phyloP scores from a whole-genome alignment of 2,888 invertebrate genomes.

The Strigamia transsilvanica region DNA sequence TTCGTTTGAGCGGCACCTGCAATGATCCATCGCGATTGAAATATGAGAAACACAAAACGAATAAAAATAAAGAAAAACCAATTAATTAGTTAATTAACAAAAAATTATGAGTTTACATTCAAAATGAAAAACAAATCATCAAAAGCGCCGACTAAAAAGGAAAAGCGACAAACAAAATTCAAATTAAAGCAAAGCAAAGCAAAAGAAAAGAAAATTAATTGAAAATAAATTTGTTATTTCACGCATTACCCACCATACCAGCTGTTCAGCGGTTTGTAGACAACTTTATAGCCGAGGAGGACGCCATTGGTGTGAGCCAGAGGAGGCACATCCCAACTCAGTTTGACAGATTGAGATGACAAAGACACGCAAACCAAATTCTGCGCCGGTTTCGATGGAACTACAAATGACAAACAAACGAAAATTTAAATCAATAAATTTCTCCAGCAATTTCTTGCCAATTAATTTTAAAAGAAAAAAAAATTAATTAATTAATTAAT shows the following conservation, averaged over 20 bases:
- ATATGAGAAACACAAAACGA: too few species aligned
- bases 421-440: not conserved
- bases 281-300: conserved; percentile 64
- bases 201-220: not conserved
- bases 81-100: not conserved
- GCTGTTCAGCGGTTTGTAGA: conserved; percentile 59
- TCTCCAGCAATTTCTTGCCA: not conserved
- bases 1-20: conserved; percentile 38
- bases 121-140: not conserved
- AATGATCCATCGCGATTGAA: too few species aligned
- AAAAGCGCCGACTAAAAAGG: not conserved
- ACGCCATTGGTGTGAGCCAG: conserved; percentile 63
- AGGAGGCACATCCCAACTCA: conserved; percentile 64
- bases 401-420: conserved; percentile 58
- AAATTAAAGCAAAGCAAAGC: not conserved
- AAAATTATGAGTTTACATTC: not conserved
- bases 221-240: conserved; percentile 15
- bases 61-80: not conserved
- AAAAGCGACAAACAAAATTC: not conserved
- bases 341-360: conserved; percentile 62
- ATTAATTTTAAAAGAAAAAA: not conserved
- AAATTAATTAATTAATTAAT: not conserved
- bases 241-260: conserved; percentile 54
- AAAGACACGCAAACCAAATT: conserved; percentile 61
- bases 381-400: conserved; percentile 63